Conservation (phyloP, 2,888 invertebrate species). For the Agrotis clavis region DNA sequence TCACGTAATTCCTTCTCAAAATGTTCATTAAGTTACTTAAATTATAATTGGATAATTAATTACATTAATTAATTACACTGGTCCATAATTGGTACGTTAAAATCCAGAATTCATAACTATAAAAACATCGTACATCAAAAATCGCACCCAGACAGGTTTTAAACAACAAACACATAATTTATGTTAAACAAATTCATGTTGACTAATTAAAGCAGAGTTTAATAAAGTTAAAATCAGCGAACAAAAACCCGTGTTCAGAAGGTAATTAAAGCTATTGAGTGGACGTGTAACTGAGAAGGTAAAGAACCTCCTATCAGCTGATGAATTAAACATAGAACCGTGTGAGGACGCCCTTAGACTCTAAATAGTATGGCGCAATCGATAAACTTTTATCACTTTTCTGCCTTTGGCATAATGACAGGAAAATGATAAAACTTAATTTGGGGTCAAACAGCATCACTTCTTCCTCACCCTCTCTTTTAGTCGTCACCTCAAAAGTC, state of each 20-base stretch:
- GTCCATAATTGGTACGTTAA: too few relatives aligned
- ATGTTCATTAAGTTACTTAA: too few relatives aligned
- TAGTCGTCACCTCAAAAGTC: neutral
- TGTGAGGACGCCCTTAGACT: constrained; percentile 74
- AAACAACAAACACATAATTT: constrained; percentile 24
- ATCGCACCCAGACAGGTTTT: neutral
- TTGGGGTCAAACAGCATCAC: neutral
- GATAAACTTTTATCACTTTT: constrained; percentile 30
- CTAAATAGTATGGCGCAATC: constrained; percentile 62
- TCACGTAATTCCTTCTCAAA: too few relatives aligned
- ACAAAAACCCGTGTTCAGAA: constrained; percentile 70
- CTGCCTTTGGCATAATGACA: too few relatives aligned
- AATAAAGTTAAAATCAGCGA: constrained; percentile 60
- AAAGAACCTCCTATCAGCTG: constrained; percentile 71
- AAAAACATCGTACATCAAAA: neutral
- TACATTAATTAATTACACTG: too few relatives aligned
- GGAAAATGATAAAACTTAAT: neutral
- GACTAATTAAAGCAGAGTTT: constrained; percentile 42
- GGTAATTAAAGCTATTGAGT: constrained; percentile 81
- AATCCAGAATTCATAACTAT: too few relatives aligned
- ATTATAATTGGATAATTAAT: too few relatives aligned
- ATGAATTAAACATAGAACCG: constrained; percentile 83
- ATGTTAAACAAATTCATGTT: constrained; percentile 32
- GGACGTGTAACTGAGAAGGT: constrained; percentile 73
- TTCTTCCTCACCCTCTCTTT: neutral